Percentiles rank a stretch among this genome's conserved stretches.
phyloP scores from a whole-genome alignment of 2,113 vertebrate genomes.

The Leucosticte australis region DNA sequence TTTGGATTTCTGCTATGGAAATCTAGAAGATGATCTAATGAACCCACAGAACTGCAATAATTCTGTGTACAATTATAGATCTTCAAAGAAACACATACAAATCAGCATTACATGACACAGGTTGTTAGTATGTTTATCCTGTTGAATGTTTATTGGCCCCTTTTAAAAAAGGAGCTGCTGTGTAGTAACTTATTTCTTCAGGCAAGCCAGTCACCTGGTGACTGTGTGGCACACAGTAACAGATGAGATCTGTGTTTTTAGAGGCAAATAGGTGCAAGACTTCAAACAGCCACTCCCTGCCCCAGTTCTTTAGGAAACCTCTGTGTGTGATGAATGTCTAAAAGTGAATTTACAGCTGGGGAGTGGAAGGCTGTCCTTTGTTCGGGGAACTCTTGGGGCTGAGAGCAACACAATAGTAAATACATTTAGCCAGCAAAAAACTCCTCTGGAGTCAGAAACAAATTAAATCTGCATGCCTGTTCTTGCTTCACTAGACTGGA shows the following conservation, averaged over 20 bases:
- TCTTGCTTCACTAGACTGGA: slow-evolving; percentile 43
- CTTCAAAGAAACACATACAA: background rate
- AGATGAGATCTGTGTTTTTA: background rate
- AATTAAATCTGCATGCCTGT: slow-evolving; percentile 34
- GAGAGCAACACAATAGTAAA: background rate
- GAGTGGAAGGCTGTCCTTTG: background rate
- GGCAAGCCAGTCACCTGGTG: background rate
- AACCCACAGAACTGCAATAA: background rate
- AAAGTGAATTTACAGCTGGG: background rate
- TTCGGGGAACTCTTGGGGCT: background rate
- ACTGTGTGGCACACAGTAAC: background rate
- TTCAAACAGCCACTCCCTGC: background rate
- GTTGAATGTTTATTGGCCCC: background rate
- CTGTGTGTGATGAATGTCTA: rapidly evolving
- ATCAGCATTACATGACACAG: background rate
- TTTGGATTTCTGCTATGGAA: background rate
- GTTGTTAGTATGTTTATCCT: background rate
- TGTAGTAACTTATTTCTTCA: background rate
- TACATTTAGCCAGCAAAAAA: background rate
- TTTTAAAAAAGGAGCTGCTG: background rate
- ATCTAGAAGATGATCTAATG: background rate
- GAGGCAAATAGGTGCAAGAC: background rate
- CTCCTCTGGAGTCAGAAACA: background rate
- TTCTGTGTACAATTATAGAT: background rate
- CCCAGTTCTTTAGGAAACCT: background rate